Percentiles rank a stretch among this genome's conserved stretches.
Conservation (phyloP, 2,113 vertebrate genomes). For the Pygoscelis adeliae region DNA sequence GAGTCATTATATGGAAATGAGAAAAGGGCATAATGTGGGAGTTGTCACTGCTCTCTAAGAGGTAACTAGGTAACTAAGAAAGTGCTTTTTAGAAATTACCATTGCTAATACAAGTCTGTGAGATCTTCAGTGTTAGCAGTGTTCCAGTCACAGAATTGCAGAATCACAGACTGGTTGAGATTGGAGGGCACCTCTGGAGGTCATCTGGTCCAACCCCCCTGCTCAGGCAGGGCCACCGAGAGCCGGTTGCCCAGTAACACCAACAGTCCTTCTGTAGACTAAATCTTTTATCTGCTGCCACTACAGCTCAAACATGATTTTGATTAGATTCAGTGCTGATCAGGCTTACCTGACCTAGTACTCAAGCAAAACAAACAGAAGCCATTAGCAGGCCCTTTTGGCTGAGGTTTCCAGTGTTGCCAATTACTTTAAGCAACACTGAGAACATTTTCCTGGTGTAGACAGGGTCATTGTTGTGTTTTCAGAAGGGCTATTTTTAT, state of each 20-base stretch:
- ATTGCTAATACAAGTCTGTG: background rate
- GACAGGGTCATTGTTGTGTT: constrained; percentile 59
- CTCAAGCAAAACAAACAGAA: background rate
- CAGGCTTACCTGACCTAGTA: background rate
- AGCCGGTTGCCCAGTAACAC: background rate
- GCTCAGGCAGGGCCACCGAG: background rate
- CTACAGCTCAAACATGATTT: background rate
- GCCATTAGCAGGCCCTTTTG: background rate
- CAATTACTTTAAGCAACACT: background rate
- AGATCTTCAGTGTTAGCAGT: background rate
- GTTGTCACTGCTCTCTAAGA: background rate
- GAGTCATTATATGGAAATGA: background rate
- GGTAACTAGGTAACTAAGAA: constrained; percentile 33
- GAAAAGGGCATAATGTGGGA: background rate
- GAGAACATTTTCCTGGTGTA: constrained; percentile 56
- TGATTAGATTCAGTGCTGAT: background rate
- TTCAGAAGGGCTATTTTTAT: constrained; percentile 54
- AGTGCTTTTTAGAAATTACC: background rate
- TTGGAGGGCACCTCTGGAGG: background rate
- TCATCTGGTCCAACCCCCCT: background rate
- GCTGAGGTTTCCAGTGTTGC: background rate
- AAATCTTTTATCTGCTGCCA: background rate
- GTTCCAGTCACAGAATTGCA: background rate
- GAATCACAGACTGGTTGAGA: background rate
- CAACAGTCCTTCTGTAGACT: background rate